A percentile compares a stretch with the other conserved stretches of the same genome.
Evolutionary conservation across 92 coral and sea anemone species (phyloP).

Genomic region (Palythoa grandiflora): DNA sequence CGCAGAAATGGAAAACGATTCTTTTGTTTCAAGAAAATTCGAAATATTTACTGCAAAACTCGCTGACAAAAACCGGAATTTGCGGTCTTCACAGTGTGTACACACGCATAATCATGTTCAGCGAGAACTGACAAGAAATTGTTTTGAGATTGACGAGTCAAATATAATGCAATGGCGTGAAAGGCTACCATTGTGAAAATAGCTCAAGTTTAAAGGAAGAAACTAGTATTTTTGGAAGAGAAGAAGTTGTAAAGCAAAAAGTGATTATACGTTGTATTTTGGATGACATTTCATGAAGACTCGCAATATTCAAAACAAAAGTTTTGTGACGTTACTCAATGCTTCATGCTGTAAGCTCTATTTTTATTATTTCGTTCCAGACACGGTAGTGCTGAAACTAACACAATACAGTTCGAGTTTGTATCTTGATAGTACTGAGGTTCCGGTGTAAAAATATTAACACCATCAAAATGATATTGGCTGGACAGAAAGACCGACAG

Average conservation of each 20-base stretch:
- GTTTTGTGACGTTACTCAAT: background rate
- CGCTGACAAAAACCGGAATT: conserved; percentile 32
- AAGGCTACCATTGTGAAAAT: background rate
- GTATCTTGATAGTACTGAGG: background rate
- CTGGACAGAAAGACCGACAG: background rate
- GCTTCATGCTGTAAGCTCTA: conserved; percentile 4
- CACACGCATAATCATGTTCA: conserved; percentile 18
- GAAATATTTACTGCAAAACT: conserved; percentile 33
- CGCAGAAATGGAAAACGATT: background rate
- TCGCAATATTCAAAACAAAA: background rate
- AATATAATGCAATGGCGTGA: background rate
- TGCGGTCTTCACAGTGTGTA: conserved; percentile 30
- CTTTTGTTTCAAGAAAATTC: conserved; percentile 49
- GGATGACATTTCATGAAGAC: background rate
- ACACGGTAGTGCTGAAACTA: background rate
- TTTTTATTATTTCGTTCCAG: background rate
- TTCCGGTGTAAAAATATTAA: background rate
- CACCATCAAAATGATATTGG: conserved; percentile 1
- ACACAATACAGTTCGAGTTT: background rate
- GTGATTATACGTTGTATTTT: background rate
- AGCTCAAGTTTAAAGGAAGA: background rate
- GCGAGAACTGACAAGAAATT: background rate
- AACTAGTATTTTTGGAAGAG: background rate
- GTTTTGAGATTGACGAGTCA: conserved; percentile 12
- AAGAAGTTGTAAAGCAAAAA: background rate